Percentiles rank a stretch among this genome's conserved stretches.
Conservation (phyloP, 2,113 vertebrate genomes). For the Camelus dromedarius region DNA sequence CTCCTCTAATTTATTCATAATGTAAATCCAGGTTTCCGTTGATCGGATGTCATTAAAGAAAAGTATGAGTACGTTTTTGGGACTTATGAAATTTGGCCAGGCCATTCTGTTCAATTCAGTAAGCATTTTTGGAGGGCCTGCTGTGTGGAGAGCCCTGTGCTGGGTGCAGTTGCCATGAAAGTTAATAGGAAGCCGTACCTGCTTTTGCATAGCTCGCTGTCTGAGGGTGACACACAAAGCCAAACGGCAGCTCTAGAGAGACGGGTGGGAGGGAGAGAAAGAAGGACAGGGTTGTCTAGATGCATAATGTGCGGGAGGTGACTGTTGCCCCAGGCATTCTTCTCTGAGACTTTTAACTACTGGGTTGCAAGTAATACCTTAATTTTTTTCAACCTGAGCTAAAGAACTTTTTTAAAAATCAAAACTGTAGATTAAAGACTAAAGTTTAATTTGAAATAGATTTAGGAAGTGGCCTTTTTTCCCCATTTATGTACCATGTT, state of each 20-base stretch:
- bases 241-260: neutral
- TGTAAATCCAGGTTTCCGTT: neutral
- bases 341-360: neutral
- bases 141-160: neutral
- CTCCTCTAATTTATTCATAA: neutral
- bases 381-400: neutral
- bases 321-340: neutral
- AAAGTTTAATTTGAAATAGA: slow-evolving; percentile 22
- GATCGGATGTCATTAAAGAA: neutral
- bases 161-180: neutral
- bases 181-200: neutral
- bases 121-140: neutral
- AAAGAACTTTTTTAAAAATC: slow-evolving; percentile 23
- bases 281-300: neutral
- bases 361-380: neutral
- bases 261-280: neutral
- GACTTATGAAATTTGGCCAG: neutral
- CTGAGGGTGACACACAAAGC: neutral
- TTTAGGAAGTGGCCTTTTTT: neutral
- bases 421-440: neutral
- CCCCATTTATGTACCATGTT: neutral
- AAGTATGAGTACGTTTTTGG: neutral
- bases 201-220: neutral
- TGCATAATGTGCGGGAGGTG: neutral
- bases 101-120: neutral